Base-by-base conservation (phyloP, 2,797 vertebrate species). In the Lepilemur ruficaudatus region DNA sequence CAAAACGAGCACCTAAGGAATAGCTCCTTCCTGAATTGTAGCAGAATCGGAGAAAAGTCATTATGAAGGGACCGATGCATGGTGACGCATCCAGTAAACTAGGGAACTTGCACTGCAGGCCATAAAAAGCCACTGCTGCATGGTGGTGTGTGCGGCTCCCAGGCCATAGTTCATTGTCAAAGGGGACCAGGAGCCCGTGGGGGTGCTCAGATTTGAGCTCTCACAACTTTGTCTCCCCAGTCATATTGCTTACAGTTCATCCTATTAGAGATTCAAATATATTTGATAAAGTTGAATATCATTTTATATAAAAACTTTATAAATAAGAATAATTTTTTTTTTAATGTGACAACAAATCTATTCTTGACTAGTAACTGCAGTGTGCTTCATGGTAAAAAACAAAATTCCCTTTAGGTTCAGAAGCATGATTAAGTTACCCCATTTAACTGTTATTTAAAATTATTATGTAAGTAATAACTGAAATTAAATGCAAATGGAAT, bases 401-500 rank as follows among this genome's bases (percentile, higher is more conserved):
- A 79, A 79, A 35, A 81, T 46, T 91, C 14, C 22, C 65, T 72
- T 72, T 55, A 41, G 17, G 38, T 75, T n/a, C 69, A 89, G 35
- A 61, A 80, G 75, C 30, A 61, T 59, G 23, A 67, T 25, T 46
- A 43, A 52, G 22, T 12, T 70, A 65, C 1, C n/a, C 32, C 59
- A 55, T 28, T 69, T 79, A 52, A n/a, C 32, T 76, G 43, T n/a
- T 72, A 57, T 17, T 90, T 67, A 18, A 59, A 73, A 75, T 59
- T 73, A 55, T 28, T 79, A 1, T 61, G 15, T 48, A 50, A 89
- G 52, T 75, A 90, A 67, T 75, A 90, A 85, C n/a, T 18, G 12
- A 46, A 43, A 50, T 70, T 70, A 89, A 96, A 91, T 75, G 75
- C 63, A 76, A 70, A 35, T 73, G 30, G 13, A 79, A 41, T 67